Conservation (phyloP, 2,797 vertebrate species). For the Phoeniculus purpureus region DNA sequence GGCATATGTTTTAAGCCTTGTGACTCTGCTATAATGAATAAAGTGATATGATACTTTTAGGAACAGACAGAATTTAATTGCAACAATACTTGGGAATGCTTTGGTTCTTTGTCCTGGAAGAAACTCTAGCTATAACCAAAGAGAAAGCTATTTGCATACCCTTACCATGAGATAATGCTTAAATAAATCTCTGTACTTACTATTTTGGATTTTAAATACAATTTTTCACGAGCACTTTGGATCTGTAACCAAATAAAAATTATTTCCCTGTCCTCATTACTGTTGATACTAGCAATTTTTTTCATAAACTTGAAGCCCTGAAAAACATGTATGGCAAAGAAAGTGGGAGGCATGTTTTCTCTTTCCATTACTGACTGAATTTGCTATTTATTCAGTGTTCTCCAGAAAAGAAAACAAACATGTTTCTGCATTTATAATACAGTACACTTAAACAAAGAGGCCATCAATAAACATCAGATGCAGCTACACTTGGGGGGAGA, state of each 20-base stretch:
- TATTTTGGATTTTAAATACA: not conserved
- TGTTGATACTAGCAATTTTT: not conserved
- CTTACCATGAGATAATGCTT: not conserved
- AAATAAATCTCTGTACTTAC: not conserved
- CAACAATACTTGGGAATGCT: not conserved
- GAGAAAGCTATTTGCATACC: not conserved
- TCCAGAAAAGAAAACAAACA: conserved; percentile 34
- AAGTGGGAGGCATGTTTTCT: not conserved
- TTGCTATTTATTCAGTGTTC: not conserved
- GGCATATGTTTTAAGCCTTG: not conserved
- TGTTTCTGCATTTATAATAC: conserved; percentile 31
- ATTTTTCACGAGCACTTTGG: not conserved
- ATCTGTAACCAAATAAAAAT: not conserved
- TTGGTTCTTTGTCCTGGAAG: not conserved
- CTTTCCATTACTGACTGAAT: conserved; percentile 3
- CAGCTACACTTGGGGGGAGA: not conserved
- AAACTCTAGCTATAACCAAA: not conserved
- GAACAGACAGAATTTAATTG: not conserved
- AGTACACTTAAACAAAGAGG: conserved; percentile 40
- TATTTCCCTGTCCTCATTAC: not conserved
- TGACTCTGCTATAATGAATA: not conserved
- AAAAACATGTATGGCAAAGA: not conserved
- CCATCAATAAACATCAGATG: not conserved
- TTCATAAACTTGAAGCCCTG: not conserved
- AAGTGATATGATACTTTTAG: not conserved